Percentiles rank a stretch among this genome's conserved stretches.
phyloP scores from a whole-genome alignment of 2,888 invertebrate genomes.

The Drosophila longiperda region DNA sequence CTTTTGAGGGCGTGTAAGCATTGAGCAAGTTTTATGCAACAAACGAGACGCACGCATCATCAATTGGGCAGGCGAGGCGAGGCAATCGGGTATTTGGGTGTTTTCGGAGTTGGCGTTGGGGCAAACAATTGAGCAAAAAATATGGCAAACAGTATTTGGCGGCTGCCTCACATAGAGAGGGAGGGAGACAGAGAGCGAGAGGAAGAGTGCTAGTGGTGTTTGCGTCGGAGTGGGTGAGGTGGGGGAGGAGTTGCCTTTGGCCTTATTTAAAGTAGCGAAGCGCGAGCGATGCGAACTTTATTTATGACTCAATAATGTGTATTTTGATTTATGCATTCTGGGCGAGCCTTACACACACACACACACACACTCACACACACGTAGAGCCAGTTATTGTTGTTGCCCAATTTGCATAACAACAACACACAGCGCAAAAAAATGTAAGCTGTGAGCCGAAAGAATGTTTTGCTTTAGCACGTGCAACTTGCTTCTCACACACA shows the following conservation, averaged over 20 bases:
- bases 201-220: conserved; percentile 15
- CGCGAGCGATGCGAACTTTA: conserved; percentile 70
- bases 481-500: conserved; percentile 35
- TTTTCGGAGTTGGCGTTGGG: conserved; percentile 4
- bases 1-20: conserved; percentile 73
- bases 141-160: conserved; percentile 64
- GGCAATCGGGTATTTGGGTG: conserved; percentile 10
- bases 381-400: conserved; percentile 51
- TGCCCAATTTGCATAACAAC: conserved; percentile 76
- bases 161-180: conserved; percentile 12
- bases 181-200: neutral
- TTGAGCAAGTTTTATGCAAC: conserved; percentile 81
- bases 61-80: conserved; percentile 44
- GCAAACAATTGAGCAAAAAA: conserved; percentile 78
- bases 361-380: conserved; percentile 26
- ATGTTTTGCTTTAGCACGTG: conserved; percentile 60
- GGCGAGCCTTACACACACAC: conserved; percentile 59
- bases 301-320: conserved; percentile 81
- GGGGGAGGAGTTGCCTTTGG: conserved; percentile 50
- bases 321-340: conserved; percentile 81
- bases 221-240: neutral
- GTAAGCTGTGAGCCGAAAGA: conserved; percentile 39
- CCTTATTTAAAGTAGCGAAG: conserved; percentile 77
- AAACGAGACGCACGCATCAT: conserved; percentile 64
- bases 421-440: conserved; percentile 29